These are phyloP conservation scores for Pimpla rufipes DNA, from an alignment of 2,888 invertebrate species.

Conservation along the genomic window DNA sequence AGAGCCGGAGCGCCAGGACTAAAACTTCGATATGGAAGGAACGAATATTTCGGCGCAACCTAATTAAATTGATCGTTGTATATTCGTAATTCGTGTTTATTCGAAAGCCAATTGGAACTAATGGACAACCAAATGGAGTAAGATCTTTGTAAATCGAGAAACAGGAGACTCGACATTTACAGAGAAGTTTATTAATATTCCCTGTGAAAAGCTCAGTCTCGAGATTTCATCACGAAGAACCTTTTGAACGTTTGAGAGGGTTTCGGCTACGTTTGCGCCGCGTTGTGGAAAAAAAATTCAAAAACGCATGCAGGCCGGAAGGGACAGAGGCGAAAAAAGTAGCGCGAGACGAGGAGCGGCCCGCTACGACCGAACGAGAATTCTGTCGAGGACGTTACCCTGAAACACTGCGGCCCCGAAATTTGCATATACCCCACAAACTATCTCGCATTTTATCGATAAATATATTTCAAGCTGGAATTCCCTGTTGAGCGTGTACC, in stretches of 20 bases:
- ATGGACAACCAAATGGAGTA: background rate
- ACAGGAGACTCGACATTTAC: background rate
- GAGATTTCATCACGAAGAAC: constrained; percentile 17
- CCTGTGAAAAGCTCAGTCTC: background rate
- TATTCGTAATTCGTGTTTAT: background rate
- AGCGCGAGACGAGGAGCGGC: constrained; percentile 52
- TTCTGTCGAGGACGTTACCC: constrained; percentile 46
- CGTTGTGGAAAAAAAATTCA: constrained; percentile 11
- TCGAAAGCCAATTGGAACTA: background rate
- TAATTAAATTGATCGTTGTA: background rate
- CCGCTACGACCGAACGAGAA: constrained; percentile 65
- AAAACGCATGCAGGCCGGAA: constrained; percentile 18
- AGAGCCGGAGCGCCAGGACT: background rate
- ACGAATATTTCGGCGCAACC: background rate
- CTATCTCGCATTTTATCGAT: constrained; percentile 76
- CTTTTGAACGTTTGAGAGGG: background rate
- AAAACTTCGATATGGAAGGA: background rate
- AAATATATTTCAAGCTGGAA: constrained; percentile 78
- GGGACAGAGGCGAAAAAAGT: constrained; percentile 27
- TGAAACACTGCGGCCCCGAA: constrained; percentile 50
- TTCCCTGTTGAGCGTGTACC: constrained; percentile 67
- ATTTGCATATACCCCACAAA: constrained; percentile 78
- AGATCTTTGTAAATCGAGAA: background rate
- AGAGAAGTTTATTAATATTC: background rate
- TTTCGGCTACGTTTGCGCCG: background rate